A percentile compares a stretch with the other conserved stretches of the same genome.
Evolutionary conservation across 92 coral and sea anemone genomes (phyloP).

Genomic region (Heteractis magnifica): DNA sequence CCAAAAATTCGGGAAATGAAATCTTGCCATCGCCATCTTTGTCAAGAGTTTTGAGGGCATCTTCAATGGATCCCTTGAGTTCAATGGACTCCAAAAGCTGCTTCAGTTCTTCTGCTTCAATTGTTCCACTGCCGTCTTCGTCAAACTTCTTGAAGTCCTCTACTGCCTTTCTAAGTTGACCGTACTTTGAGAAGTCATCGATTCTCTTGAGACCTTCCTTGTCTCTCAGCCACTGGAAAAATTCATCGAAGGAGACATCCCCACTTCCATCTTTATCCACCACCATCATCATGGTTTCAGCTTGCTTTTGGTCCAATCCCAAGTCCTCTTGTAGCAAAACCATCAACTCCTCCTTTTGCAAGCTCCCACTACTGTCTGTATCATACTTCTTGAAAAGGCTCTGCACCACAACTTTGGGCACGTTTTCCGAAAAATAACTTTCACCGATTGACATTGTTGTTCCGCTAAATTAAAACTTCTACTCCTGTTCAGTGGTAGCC

Average conservation of each 20-base stretch:
- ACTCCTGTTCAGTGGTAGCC: background rate
- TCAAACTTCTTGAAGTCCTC: conserved; percentile 78
- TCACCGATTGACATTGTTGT: conserved; percentile 43
- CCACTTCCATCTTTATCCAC: conserved; percentile 89
- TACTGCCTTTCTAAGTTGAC: conserved; percentile 69
- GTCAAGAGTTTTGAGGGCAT: conserved; percentile 62
- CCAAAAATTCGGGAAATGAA: conserved; percentile 82
- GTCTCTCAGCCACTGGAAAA: conserved; percentile 70
- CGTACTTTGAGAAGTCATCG: conserved; percentile 62
- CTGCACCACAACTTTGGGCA: conserved; percentile 71
- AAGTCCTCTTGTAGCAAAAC: conserved; percentile 59
- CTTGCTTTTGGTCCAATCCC: conserved; percentile 71
- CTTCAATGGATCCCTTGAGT: conserved; percentile 42
- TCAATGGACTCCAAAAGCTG: conserved; percentile 56
- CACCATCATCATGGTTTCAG: conserved; percentile 62
- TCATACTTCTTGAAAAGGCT: conserved; percentile 86
- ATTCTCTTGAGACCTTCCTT: conserved; percentile 59
- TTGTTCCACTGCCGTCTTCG: conserved; percentile 70
- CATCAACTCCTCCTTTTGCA: conserved; percentile 61
- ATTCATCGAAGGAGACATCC: conserved; percentile 70
- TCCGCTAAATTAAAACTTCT: background rate
- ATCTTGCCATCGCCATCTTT: conserved; percentile 83
- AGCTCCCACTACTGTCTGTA: conserved; percentile 60
- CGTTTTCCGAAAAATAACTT: conserved; percentile 59
- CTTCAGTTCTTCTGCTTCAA: conserved; percentile 73